Percentiles rank a stretch among this genome's conserved stretches.
Evolutionary conservation across 2,113 vertebrate genomes (phyloP).

Genomic region (Calcarius ornatus): DNA sequence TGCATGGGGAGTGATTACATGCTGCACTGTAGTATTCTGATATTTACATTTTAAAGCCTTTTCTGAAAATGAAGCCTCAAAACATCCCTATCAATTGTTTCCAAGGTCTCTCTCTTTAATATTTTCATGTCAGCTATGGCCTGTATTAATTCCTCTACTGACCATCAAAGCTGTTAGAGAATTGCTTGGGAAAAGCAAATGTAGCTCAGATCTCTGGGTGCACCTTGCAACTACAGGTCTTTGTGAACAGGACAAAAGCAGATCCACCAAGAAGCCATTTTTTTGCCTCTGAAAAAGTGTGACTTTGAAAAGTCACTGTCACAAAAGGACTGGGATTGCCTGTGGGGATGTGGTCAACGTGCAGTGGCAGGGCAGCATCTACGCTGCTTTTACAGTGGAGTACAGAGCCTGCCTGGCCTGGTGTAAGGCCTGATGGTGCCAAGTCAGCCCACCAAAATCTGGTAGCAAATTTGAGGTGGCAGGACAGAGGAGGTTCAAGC

Average conservation of each 20-base stretch:
- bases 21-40: not conserved
- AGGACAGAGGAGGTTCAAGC: not conserved
- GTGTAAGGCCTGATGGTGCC: not conserved
- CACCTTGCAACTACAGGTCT: not conserved
- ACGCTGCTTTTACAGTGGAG: accelerated
- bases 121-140: not conserved
- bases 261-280: not conserved
- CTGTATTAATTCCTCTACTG: not conserved
- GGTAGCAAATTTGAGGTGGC: not conserved
- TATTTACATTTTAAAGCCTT: not conserved
- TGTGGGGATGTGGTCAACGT: accelerated
- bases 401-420: not conserved
- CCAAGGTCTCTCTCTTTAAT: not conserved
- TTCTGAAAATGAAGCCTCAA: not conserved
- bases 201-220: not conserved
- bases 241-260: not conserved
- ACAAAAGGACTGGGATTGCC: not conserved
- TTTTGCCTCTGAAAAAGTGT: not conserved
- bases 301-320: not conserved
- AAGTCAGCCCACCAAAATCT: not conserved
- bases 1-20: not conserved
- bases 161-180: not conserved
- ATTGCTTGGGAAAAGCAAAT: not conserved
- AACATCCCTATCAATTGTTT: not conserved
- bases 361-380: not conserved